Conservation (phyloP, 2,888 invertebrate genomes). For the Apomyelois bistriatella region DNA sequence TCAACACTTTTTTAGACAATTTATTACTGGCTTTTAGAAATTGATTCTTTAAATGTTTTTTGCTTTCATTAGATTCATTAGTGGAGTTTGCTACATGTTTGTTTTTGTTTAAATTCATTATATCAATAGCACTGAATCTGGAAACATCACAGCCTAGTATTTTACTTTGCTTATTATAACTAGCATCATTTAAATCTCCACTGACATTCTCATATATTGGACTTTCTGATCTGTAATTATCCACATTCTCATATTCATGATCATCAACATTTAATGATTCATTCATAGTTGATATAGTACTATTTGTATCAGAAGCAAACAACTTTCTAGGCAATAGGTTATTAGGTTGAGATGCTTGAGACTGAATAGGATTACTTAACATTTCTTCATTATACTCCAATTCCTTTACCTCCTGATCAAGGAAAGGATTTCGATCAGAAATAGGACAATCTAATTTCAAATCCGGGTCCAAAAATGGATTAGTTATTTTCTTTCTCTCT, state of each 20-base stretch:
- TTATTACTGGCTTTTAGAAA: constrained; percentile 62
- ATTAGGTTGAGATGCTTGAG: constrained; percentile 26
- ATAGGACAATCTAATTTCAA: constrained; percentile 32
- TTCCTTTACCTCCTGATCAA: constrained; percentile 40
- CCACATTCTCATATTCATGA: constrained; percentile 66
- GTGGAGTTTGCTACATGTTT: constrained; percentile 40
- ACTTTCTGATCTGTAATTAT: constrained; percentile 56
- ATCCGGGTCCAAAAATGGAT: constrained; percentile 67
- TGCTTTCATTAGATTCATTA: constrained; percentile 58
- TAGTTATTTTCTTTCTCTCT: constrained; percentile 53
- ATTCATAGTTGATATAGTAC: constrained; percentile 67
- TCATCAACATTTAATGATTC: constrained; percentile 48
- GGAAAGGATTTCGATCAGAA: constrained; percentile 53
- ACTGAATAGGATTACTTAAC: constrained; percentile 31
- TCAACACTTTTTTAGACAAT: constrained; percentile 67
- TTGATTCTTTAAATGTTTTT: constrained; percentile 55
- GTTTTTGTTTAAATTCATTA: constrained; percentile 64
- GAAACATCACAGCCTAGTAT: constrained; percentile 71
- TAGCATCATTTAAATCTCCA: constrained; percentile 40
- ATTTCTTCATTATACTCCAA: constrained; percentile 52
- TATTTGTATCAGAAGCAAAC: constrained; percentile 61
- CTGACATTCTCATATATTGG: constrained; percentile 64
- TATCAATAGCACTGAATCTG: constrained; percentile 63
- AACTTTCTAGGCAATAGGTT: constrained; percentile 56
- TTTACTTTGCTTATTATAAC: constrained; percentile 69